These are phyloP conservation scores for Callopanchax toddi DNA, from an alignment of 2,113 vertebrate genomes.

Conservation along the genomic window DNA sequence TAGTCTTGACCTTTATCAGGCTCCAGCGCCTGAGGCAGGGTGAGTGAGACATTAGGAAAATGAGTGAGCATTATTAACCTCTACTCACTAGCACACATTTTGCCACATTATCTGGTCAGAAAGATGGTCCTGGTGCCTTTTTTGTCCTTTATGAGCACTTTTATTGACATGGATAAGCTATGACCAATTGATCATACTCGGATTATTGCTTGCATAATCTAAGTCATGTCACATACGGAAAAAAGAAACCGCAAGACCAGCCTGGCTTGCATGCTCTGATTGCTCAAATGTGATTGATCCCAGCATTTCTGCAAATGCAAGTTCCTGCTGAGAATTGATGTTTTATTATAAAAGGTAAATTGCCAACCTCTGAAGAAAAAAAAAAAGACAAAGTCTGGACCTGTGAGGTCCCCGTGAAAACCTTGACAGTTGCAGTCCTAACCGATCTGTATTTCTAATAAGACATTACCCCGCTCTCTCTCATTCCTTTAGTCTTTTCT, in stretches of 20 bases:
- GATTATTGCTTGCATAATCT: constrained; percentile 45
- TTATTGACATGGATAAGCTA: constrained; percentile 32
- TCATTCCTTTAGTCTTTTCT: constrained; percentile 13
- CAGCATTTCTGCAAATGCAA: constrained; percentile 53
- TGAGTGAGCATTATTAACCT: constrained; percentile 72
- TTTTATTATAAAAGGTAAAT: constrained; percentile 56
- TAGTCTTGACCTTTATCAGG: constrained; percentile 77
- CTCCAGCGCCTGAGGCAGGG: constrained; percentile 57
- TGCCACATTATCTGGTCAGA: constrained; percentile 26
- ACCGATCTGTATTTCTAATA: constrained; percentile 55
- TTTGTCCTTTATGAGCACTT: constrained; percentile 21
- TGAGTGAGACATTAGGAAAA: constrained; percentile 75
- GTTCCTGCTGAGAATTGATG: constrained; percentile 59
- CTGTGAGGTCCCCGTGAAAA: constrained; percentile 54
- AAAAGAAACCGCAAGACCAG: constrained; percentile 40
- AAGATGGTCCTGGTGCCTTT: constrained; percentile 31
- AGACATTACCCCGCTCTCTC: constrained; percentile 32
- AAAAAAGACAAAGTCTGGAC: constrained; percentile 29
- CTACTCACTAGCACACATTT: constrained; percentile 43
- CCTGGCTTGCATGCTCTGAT: constrained; percentile 48
- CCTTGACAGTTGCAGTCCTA: constrained; percentile 41
- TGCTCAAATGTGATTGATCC: constrained; percentile 67
- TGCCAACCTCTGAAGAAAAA: constrained; percentile 25
- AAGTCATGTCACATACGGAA: constrained; percentile 46
- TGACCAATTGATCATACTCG: constrained; percentile 42